phyloP scores from a whole-genome alignment of 1,140 invertebrate species.

The Popillia japonica region DNA sequence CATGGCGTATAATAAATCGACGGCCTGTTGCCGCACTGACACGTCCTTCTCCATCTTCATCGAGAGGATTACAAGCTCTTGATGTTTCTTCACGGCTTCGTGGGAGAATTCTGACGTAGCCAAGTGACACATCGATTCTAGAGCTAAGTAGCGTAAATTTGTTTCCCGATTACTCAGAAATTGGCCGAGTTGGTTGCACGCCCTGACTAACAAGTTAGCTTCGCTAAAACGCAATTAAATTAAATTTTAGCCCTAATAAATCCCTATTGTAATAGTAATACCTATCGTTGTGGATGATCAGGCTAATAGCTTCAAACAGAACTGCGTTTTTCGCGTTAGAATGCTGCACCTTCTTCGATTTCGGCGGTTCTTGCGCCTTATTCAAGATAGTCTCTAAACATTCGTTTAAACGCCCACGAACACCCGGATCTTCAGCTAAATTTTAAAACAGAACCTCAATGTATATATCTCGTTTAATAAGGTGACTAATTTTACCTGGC shows the following conservation, averaged over 20 bases:
- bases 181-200: constrained; percentile 98
- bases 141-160: constrained; percentile 95
- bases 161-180: constrained; percentile 99
- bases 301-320: constrained; percentile 98
- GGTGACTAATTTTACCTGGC: constrained; percentile 78
- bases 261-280: constrained; percentile 47
- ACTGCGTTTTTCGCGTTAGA: constrained; percentile 99
- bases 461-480: not conserved
- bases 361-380: constrained; percentile 99
- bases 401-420: constrained; percentile 94
- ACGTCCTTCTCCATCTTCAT: constrained; percentile 99
- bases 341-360: constrained; percentile 99
- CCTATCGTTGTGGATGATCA: constrained; percentile 98
- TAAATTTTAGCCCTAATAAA: not conserved
- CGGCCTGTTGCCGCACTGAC: constrained; percentile 96
- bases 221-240: constrained; percentile 69
- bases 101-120: constrained; percentile 99
- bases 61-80: constrained; percentile 98
- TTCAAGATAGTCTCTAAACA: constrained; percentile 99
- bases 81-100: constrained; percentile 99
- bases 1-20: constrained; percentile 99
- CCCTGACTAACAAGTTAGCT: constrained; percentile 94
- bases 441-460: not conserved
- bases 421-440: constrained; percentile 87
- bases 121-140: constrained; percentile 99